Conservation (phyloP, 1,140 invertebrate species). For the Anoplolepis gracilipes region DNA sequence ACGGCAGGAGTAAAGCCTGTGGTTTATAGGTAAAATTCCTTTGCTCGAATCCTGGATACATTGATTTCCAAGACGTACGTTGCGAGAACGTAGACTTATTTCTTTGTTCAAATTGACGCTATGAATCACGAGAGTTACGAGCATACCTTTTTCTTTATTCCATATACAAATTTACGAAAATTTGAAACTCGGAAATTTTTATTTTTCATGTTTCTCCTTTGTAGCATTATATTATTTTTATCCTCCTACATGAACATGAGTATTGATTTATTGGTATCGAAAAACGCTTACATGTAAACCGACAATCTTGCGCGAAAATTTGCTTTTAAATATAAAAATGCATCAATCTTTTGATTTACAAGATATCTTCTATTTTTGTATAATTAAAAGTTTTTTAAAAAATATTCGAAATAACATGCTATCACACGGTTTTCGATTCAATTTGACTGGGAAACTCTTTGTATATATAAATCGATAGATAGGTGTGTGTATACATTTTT, state of each 20-base stretch:
- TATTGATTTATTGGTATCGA: conserved; percentile 38
- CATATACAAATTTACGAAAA: conserved; percentile 8
- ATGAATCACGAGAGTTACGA: conserved; percentile 38
- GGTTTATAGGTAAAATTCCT: conserved; percentile 68
- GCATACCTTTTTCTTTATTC: background rate
- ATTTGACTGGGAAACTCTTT: background rate
- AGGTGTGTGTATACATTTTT: background rate
- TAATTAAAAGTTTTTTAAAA: background rate
- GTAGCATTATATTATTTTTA: conserved; percentile 38
- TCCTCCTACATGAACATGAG: conserved; percentile 4
- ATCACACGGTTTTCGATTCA: background rate
- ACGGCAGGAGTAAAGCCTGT: conserved; percentile 66
- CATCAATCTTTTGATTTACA: background rate
- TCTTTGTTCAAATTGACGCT: background rate
- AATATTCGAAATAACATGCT: background rate
- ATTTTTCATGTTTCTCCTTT: background rate
- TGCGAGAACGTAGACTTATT: conserved; percentile 33
- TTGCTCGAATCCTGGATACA: conserved; percentile 10
- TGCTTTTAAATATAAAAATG: background rate
- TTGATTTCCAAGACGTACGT: conserved; percentile 7
- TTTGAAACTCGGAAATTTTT: conserved; percentile 1
- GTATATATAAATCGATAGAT: background rate
- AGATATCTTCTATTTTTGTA: background rate
- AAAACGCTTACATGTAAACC: conserved; percentile 29
- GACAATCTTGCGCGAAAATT: conserved; percentile 24